Percentiles rank a stretch among this genome's conserved stretches.
phyloP scores from a whole-genome alignment of 1,140 invertebrate species.

The Ylistrum balloti region DNA sequence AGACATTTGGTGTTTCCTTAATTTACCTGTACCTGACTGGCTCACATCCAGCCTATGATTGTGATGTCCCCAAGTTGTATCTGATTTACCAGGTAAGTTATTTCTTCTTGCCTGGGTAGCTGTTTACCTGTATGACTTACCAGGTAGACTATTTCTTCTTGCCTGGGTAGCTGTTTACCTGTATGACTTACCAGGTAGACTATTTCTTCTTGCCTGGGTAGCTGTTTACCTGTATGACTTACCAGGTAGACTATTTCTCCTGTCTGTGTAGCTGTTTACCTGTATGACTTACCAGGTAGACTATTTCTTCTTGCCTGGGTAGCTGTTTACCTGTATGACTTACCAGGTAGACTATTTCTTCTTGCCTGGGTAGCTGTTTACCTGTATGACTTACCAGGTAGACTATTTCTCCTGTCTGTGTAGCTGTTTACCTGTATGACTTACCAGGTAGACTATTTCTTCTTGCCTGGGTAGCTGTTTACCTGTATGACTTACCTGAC shows the following conservation, averaged over 20 bases:
- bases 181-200: not conserved
- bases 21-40: too few species aligned
- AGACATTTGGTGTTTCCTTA: too few species aligned
- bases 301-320: not conserved
- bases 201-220: not conserved
- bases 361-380: too few species aligned
- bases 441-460: slow-evolving; percentile 79
- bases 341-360: slow-evolving; percentile 57
- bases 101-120: too few species aligned
- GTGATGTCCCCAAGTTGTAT: too few species aligned
- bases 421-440: not conserved
- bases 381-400: too few species aligned
- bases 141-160: not conserved
- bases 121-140: not conserved
- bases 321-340: slow-evolving; percentile 69
- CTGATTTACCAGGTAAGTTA: too few species aligned
- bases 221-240: not conserved
- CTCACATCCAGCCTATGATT: too few species aligned
- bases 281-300: not conserved
- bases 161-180: not conserved
- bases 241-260: not conserved
- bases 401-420: too few species aligned
- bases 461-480: slow-evolving; percentile 47
- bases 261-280: not conserved
- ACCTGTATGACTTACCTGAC: too few species aligned